Base-by-base conservation (phyloP, 2,888 invertebrate species). In the Cabera pusaria region DNA sequence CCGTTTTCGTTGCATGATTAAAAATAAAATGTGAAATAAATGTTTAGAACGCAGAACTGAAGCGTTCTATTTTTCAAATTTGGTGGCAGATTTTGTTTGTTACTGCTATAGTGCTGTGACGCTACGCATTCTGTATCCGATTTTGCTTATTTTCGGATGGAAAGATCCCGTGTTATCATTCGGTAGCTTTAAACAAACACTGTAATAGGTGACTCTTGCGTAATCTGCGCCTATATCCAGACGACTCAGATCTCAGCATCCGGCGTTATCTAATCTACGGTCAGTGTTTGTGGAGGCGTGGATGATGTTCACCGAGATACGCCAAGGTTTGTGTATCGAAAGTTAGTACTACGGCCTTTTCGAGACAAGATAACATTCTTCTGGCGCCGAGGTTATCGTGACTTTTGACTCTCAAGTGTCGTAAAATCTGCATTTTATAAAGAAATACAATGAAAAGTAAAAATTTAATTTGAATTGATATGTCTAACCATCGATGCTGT, bases 191-290 rank as follows among this genome's bases (percentile, higher is more conserved):
- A 20, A 14, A 17, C 40, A 40, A 40, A 40, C 40, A 40, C 35
- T 59, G 64, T 61, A 59, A 59, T 60, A 56, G 54, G 57, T 51
- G 51, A 61, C 55, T 38, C 12, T 59, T 57, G 52, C 45, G 27
- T 25, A 23, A 20, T 52, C 59, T 63, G 21, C 21, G 17, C n/a
- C 26, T 26, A 12, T 27, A 26, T 27, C 27, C 22, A 27, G 22
- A 21, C 33, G 29, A 21, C 33, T 21, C 26, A 38, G 70, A 67
- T 70, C 70, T 62, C 65, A 68, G 73, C 84, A 85, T 84, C 85
- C 85, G 80, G 71, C 68, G 69, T 72, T 86, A 86, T 87, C 86
- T 87, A 77, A 87, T 87, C 86, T 85, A 56, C 76, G 85, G 86
- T 85, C 86, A 86, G 84, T 81, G 83, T 84, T 82, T 82, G 44